Conservation (phyloP, 1,140 invertebrate genomes). For the Aphelenchoides besseyi region DNA sequence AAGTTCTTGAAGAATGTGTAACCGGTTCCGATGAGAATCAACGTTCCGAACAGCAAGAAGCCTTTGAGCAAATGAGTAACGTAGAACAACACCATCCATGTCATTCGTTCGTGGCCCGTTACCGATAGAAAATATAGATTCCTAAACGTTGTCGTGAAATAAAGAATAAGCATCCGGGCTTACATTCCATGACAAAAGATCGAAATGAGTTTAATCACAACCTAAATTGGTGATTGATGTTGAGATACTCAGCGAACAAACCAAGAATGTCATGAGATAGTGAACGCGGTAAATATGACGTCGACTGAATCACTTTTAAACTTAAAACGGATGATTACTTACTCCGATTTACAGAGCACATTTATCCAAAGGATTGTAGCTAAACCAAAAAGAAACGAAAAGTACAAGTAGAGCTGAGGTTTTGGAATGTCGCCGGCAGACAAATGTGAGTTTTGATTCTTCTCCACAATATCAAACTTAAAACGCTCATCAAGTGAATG, state of each 20-base stretch:
- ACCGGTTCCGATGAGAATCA: constrained; percentile 91
- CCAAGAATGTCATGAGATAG: constrained; percentile 88
- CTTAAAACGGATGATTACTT: constrained; percentile 56
- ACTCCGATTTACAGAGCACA: constrained; percentile 79
- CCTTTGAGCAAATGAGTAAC: constrained; percentile 92
- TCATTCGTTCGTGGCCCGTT: constrained; percentile 87
- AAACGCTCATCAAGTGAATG: constrained; percentile 42
- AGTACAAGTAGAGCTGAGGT: constrained; percentile 83
- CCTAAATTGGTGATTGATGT: background rate
- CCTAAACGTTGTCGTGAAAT: no score
- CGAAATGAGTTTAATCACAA: constrained; percentile 78
- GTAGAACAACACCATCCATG: constrained; percentile 94
- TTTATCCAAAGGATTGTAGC: constrained; percentile 86
- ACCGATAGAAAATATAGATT: constrained; percentile 93
- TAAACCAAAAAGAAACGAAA: constrained; percentile 83
- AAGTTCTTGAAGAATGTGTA: constrained; percentile 99
- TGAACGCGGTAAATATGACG: constrained; percentile 88
- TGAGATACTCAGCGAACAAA: constrained; percentile 68
- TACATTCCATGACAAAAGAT: constrained; percentile 89
- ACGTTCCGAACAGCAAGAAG: constrained; percentile 88
- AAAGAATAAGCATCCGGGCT: no score
- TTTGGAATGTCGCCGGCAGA: constrained; percentile 96
- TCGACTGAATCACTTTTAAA: constrained; percentile 64
- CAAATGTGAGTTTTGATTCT: constrained; percentile 80
- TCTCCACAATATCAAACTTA: constrained; percentile 72